These are phyloP conservation scores for Loripinus fragilis DNA, from an alignment of 2,888 invertebrate genomes.

Conservation along the genomic window DNA sequence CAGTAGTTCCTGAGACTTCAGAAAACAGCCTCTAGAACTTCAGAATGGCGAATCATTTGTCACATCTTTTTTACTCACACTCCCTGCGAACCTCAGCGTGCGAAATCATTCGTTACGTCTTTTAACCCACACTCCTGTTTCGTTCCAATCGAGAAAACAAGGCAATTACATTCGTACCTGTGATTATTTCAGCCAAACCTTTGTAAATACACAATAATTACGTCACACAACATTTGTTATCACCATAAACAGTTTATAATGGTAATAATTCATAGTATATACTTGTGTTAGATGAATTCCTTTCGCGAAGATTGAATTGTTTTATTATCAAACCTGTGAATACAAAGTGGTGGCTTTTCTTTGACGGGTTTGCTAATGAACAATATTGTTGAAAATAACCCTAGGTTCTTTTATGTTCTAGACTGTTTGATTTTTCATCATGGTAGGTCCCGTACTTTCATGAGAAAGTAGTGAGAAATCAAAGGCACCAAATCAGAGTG, in stretches of 20 bases:
- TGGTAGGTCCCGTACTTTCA: too few relatives aligned
- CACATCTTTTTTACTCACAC: too few relatives aligned
- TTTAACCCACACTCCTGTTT: not conserved
- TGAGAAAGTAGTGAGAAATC: too few relatives aligned
- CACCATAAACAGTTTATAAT: constrained; percentile 3
- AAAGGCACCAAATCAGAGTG: too few relatives aligned
- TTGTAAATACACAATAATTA: not conserved
- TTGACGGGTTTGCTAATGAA: not conserved
- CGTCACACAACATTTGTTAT: constrained; percentile 9
- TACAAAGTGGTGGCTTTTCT: not conserved
- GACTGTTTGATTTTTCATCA: too few relatives aligned
- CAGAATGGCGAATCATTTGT: too few relatives aligned
- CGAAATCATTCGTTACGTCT: not conserved
- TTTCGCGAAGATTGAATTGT: not conserved
- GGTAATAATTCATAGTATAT: not conserved
- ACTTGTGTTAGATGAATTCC: not conserved
- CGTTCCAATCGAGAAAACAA: constrained; percentile 13
- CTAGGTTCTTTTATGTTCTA: too few relatives aligned
- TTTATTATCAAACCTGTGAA: not conserved
- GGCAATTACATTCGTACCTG: constrained; percentile 1
- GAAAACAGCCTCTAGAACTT: too few relatives aligned
- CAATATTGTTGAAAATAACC: too few relatives aligned
- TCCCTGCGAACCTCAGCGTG: too few relatives aligned
- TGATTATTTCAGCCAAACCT: not conserved
- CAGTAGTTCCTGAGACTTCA: too few relatives aligned